Conservation (phyloP, 2,888 invertebrate species). For the Pachliopta kotzebuea region DNA sequence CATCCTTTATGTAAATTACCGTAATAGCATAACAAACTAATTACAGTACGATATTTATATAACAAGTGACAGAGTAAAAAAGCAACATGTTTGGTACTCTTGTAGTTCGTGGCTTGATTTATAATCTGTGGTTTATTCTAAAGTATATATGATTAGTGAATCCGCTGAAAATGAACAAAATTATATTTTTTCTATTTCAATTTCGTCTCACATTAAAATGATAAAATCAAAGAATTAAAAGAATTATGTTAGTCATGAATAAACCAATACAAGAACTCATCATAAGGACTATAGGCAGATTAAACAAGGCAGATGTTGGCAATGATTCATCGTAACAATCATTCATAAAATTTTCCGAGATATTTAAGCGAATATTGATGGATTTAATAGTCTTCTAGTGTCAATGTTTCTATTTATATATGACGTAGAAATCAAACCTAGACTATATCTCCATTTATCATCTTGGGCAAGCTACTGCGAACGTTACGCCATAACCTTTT, state of each 20-base stretch:
- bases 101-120: background rate
- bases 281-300: constrained; percentile 7
- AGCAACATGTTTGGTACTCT: background rate
- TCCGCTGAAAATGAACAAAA: background rate
- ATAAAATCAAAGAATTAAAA: background rate
- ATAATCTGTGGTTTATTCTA: background rate
- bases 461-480: too few species aligned
- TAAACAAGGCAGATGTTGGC: constrained; percentile 17
- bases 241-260: background rate
- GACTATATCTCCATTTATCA: too few species aligned
- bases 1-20: constrained; percentile 2
- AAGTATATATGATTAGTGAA: background rate
- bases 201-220: too few species aligned
- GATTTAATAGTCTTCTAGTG: too few species aligned
- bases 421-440: too few species aligned
- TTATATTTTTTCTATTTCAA: background rate
- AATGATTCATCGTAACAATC: constrained; percentile 15
- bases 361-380: background rate
- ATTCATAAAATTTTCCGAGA: constrained; percentile 2
- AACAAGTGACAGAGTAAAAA: background rate
- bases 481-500: background rate
- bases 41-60: background rate
- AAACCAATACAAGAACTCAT: background rate
- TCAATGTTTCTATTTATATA: too few species aligned
- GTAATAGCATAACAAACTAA: constrained; percentile 1